A percentile compares a stretch with the other conserved stretches of the same genome.
These are phyloP conservation scores for Anser brachyrhynchus DNA, from an alignment of 2,113 vertebrate genomes.

Conservation along the genomic window DNA sequence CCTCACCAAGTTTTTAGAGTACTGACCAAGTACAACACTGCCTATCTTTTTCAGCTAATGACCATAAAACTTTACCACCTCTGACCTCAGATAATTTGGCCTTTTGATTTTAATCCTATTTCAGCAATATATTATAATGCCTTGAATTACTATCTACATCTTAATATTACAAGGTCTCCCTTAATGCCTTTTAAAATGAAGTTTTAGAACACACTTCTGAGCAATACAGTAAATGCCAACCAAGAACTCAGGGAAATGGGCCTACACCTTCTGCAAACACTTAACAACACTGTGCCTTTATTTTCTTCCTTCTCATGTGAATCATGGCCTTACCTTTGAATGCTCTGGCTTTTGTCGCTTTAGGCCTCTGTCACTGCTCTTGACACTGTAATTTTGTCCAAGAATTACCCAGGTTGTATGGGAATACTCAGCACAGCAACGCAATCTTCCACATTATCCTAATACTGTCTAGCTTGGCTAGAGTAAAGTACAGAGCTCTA, in stretches of 20 bases:
- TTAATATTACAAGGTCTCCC: neutral
- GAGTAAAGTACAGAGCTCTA: neutral
- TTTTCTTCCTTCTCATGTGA: constrained; percentile 21
- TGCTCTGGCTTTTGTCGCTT: constrained; percentile 68
- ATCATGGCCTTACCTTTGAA: neutral
- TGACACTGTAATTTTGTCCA: constrained; percentile 46
- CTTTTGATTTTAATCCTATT: neutral
- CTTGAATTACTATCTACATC: neutral
- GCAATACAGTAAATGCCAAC: neutral
- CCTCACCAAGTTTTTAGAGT: neutral
- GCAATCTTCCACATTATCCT: constrained; percentile 8
- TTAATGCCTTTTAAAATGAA: neutral
- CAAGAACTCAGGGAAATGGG: constrained; percentile 1
- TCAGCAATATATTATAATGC: neutral
- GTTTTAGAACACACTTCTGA: neutral
- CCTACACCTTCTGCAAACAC: neutral
- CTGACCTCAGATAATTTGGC: neutral
- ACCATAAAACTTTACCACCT: neutral
- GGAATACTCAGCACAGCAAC: constrained; percentile 26
- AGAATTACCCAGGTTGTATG: constrained; percentile 27
- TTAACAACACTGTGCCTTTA: neutral
- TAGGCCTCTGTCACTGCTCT: neutral
- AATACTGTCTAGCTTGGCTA: constrained; percentile 29
- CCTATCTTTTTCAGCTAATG: neutral
- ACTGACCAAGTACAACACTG: neutral